phyloP scores from a whole-genome alignment of 2,888 invertebrate genomes.

The Lumbricus terrestris region DNA sequence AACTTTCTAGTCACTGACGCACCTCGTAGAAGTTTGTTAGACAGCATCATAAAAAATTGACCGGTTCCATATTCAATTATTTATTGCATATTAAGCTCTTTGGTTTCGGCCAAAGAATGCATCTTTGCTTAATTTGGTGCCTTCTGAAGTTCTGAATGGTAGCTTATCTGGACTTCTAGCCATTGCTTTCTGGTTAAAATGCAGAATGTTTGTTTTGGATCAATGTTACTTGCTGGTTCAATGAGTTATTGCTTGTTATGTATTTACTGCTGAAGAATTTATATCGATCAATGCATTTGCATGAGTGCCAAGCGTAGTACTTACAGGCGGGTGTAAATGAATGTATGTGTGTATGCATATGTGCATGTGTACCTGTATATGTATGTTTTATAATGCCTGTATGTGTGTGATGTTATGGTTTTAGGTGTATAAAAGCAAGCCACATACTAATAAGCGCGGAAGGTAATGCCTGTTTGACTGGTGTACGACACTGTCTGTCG shows the following conservation, averaged over 20 bases:
- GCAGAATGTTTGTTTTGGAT: background rate
- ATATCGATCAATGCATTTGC: background rate
- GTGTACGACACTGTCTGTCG: conserved; percentile 76
- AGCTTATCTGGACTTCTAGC: background rate
- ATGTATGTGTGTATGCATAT: background rate
- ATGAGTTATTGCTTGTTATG: background rate
- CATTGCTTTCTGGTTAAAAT: background rate
- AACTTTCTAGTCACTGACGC: too few relatives aligned
- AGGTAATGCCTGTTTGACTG: conserved; percentile 74
- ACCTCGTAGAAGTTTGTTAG: too few relatives aligned
- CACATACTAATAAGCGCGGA: conserved; percentile 76
- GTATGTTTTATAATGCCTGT: background rate
- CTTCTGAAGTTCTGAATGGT: background rate
- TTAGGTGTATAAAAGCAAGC: conserved; percentile 78
- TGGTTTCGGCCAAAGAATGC: background rate
- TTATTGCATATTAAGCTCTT: background rate
- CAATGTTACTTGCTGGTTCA: background rate
- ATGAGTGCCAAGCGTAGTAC: background rate
- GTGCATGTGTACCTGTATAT: background rate
- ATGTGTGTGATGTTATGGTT: background rate
- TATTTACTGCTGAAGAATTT: background rate
- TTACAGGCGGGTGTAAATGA: background rate
- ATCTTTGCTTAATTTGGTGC: background rate
- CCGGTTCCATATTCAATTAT: too few relatives aligned
- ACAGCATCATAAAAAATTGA: too few relatives aligned